A percentile compares a stretch with the other conserved stretches of the same genome.
Evolutionary conservation across 2,888 invertebrate genomes (phyloP).

Genomic region (Drosophila setosimentum): DNA sequence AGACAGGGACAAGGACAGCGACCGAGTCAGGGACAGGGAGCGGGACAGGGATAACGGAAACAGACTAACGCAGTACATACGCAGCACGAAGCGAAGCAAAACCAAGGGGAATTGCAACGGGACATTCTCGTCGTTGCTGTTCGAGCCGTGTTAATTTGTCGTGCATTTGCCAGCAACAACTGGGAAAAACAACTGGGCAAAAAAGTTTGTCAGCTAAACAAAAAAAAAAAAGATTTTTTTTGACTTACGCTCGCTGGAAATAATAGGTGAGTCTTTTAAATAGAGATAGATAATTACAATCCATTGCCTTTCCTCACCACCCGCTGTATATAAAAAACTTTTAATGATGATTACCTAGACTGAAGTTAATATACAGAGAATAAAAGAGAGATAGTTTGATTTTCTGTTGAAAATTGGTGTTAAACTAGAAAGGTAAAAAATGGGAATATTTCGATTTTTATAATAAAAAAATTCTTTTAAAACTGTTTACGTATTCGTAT

Average conservation of each 20-base stretch:
- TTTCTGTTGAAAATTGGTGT: neutral
- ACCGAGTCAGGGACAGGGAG: constrained; percentile 9
- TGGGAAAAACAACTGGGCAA: constrained; percentile 17
- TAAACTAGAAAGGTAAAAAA: neutral
- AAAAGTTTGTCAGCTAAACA: constrained; percentile 36
- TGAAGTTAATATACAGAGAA: neutral
- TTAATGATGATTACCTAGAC: neutral
- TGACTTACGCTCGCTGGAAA: neutral
- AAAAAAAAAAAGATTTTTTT: neutral
- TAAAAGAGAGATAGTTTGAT: neutral
- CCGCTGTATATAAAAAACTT: neutral
- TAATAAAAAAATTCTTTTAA: neutral
- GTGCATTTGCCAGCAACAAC: constrained; percentile 57
- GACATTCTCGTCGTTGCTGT: constrained; percentile 25
- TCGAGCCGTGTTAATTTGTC: constrained; percentile 70
- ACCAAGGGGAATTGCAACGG: constrained; percentile 40
- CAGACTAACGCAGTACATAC: constrained; percentile 9
- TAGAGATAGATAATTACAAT: neutral
- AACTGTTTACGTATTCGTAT: neutral
- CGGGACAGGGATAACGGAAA: neutral
- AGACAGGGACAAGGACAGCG: constrained; percentile 6
- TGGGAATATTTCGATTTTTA: neutral
- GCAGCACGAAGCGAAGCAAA: constrained; percentile 4
- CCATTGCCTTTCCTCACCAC: neutral
- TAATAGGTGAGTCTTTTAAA: constrained; percentile 35